A percentile compares a stretch with the other conserved stretches of the same genome.
These are phyloP conservation scores for Cassiopea xamachana DNA, from an alignment of 30 jellyfish, hydroid and myxozoan genomes.

Conservation along the genomic window DNA sequence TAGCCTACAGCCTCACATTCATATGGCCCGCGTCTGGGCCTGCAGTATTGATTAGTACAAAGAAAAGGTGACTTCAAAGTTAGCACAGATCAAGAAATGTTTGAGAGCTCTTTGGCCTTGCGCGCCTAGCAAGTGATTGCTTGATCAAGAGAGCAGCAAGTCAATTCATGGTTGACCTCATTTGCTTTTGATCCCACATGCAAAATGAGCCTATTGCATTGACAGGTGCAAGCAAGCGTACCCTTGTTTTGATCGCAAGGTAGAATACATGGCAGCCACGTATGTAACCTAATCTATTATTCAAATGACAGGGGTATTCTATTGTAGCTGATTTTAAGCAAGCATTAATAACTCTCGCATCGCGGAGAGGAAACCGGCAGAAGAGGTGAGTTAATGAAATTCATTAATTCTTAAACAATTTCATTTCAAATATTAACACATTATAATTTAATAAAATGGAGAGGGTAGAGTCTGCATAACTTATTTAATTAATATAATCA, in stretches of 20 bases:
- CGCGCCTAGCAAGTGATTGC: conserved; percentile 25
- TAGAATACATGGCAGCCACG: conserved; percentile 73
- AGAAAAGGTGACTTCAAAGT: background rate
- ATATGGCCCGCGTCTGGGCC: background rate
- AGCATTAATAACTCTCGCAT: conserved; percentile 69
- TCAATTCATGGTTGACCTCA: conserved; percentile 54
- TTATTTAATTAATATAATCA: too few relatives aligned
- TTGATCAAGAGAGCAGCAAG: conserved; percentile 49
- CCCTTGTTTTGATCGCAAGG: conserved; percentile 69
- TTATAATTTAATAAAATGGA: too few relatives aligned
- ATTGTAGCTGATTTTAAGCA: conserved; percentile 75
- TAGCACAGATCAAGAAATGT: background rate
- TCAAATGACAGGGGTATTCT: conserved; percentile 71
- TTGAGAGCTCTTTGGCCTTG: conserved; percentile 9
- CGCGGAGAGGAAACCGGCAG: conserved; percentile 85
- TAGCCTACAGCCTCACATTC: background rate
- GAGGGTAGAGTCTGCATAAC: too few relatives aligned
- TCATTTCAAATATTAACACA: background rate
- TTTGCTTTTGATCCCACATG: conserved; percentile 55
- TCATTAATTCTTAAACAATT: background rate
- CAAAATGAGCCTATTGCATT: conserved; percentile 29
- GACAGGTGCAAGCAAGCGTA: conserved; percentile 74
- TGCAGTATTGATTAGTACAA: background rate
- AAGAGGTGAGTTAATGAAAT: conserved; percentile 24
- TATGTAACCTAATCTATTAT: conserved; percentile 60